Evolutionary conservation across 92 coral and sea anemone species (phyloP), one percentile per base, ranked within the genome.

Genomic region (Scolanthus callimorphus): DNA sequence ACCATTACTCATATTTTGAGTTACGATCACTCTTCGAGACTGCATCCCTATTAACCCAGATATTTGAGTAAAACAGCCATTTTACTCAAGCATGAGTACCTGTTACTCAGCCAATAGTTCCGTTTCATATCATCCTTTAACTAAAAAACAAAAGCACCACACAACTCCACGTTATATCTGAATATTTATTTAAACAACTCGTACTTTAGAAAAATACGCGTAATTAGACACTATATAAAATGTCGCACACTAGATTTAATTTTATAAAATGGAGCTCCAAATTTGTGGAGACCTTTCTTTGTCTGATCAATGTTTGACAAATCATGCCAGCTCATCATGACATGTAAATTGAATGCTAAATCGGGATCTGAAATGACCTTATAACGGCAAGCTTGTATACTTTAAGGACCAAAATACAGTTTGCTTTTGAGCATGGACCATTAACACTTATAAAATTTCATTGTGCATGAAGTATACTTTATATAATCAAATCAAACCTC

Each of bases 41-140:
- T 61, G 68, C 54, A 61, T 41, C 56, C 68, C 41, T 23, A 22
- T 21, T 41, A 28, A 61, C 68, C 39, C 68, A 29, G 20, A 41
- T 41, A 41, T 22, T 39, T 44, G 68, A 27, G 63, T 53, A 57
- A 11, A 53, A 23, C 15, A 25, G 41, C 27, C 22, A 4, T 3
- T 17, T 53, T 57, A 57, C 48, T 30, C 63, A 57, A 9, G 2
- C 11, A 9, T 10, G 63, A 57, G 48, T 26, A 26, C 4, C 6
- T n/a, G 10, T 30, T 11, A 53, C 59, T 53, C 59, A 4, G 24
- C 29, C 12, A 13, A n/a, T 20, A 29, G 23, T 53, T 20, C 17
- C 9, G 29, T 17, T 15, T 34, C 6, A 6, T 34, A 34, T 6
- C 41, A 34, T 34, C 6, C 6, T 6, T 34, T 15, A 6, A 34